Conservation (phyloP, 2,888 invertebrate species). For the Acronicta aceris region DNA sequence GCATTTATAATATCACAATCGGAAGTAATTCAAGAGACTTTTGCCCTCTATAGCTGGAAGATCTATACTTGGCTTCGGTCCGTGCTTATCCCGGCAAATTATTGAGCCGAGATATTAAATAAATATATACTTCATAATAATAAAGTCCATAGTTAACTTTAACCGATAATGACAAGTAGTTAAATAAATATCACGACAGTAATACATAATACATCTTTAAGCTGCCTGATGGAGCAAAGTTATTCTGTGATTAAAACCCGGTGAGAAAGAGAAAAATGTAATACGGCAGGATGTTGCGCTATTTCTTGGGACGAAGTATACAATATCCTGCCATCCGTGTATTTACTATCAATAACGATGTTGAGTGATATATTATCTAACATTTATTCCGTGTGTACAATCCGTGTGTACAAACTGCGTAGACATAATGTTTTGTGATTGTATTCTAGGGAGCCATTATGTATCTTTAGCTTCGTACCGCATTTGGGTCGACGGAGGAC, state of each 20-base stretch:
- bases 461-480: slow-evolving; percentile 8
- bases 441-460: slow-evolving; percentile 13
- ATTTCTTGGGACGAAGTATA: not conserved
- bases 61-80: no score
- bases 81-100: no score
- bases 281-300: not conserved
- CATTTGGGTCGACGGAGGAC: slow-evolving; percentile 3
- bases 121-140: no score
- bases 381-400: slow-evolving; percentile 1
- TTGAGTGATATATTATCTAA: not conserved
- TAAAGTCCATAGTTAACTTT: no score
- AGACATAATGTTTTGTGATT: slow-evolving; percentile 8
- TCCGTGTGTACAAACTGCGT: slow-evolving; percentile 11
- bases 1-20: not conserved
- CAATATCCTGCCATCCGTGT: not conserved
- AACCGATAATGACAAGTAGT: no score
- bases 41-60: not conserved
- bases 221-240: not conserved
- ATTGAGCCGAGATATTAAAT: no score
- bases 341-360: not conserved
- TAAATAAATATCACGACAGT: no score
- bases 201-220: no score
- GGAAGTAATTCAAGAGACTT: not conserved
- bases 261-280: not conserved
- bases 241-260: not conserved